Percentiles rank a stretch among this genome's conserved stretches.
Evolutionary conservation across 2,797 vertebrate genomes (phyloP).

Genomic region (Chrosomus eos): DNA sequence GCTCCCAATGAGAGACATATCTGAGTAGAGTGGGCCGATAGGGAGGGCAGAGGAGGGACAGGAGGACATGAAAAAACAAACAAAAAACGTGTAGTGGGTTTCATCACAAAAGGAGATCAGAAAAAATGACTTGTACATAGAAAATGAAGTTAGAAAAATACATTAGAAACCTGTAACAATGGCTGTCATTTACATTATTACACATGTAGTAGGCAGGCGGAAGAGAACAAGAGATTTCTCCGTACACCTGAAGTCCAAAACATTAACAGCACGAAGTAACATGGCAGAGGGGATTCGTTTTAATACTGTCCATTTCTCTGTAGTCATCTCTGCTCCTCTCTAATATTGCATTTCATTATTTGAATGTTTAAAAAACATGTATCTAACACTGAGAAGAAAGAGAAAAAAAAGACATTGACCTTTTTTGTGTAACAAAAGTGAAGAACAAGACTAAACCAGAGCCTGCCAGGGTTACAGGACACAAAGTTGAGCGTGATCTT

Average conservation of each 20-base stretch:
- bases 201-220: constrained; percentile 86
- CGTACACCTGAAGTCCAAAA: constrained; percentile 80
- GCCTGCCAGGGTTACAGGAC: constrained; percentile 52
- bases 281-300: constrained; percentile 78
- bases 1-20: constrained; percentile 79
- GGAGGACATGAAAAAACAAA: constrained; percentile 46
- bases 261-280: constrained; percentile 80
- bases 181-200: constrained; percentile 90
- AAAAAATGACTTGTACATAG: constrained; percentile 79
- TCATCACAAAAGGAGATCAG: constrained; percentile 66
- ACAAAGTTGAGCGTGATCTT: constrained; percentile 5
- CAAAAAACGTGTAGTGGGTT: constrained; percentile 69
- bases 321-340: constrained; percentile 75
- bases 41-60: constrained; percentile 45
- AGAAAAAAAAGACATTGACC: constrained; percentile 74
- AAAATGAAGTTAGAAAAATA: constrained; percentile 92
- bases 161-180: constrained; percentile 91
- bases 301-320: constrained; percentile 86
- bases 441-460: constrained; percentile 63
- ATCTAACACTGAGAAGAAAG: constrained; percentile 80
- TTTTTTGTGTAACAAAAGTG: constrained; percentile 77
- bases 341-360: constrained; percentile 85
- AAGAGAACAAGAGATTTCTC: constrained; percentile 77
- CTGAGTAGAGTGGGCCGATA: constrained; percentile 67
- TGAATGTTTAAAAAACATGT: constrained; percentile 63